Percentiles rank a stretch among this genome's conserved stretches.
Evolutionary conservation across 2,888 invertebrate genomes (phyloP).

Genomic region (Alviniconcha strummeri): DNA sequence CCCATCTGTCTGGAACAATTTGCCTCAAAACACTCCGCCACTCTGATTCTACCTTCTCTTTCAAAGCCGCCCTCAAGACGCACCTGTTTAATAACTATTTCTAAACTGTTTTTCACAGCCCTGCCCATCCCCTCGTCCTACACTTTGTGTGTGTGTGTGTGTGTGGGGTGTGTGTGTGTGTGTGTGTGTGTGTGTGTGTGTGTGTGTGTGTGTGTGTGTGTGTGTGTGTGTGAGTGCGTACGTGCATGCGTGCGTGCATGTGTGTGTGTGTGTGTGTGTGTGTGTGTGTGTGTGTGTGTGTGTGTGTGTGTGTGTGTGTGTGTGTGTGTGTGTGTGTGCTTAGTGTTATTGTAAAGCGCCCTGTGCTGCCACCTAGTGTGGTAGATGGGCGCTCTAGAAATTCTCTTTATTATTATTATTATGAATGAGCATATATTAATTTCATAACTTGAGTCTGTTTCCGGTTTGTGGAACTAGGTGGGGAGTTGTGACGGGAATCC

Average conservation of each 20-base stretch:
- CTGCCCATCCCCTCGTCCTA: no score
- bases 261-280: background rate
- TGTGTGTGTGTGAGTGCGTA: slow-evolving; percentile 10
- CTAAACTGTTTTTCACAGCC: no score
- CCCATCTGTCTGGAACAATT: no score
- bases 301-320: background rate
- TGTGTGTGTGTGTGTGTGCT: background rate
- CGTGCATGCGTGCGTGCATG: background rate
- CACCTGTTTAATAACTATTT: no score
- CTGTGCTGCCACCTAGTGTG: no score
- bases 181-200: slow-evolving; percentile 1
- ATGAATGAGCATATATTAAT: background rate
- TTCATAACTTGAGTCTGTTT: background rate
- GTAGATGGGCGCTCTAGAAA: no score
- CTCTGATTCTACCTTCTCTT: no score
- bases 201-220: slow-evolving; percentile 5
- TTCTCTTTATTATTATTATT: background rate
- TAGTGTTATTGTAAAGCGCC: no score
- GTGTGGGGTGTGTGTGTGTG: background rate
- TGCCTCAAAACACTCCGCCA: no score
- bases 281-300: background rate
- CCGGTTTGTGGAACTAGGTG: background rate
- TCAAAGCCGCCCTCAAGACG: no score
- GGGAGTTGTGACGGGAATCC: background rate
- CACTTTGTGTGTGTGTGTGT: background rate